Percentiles rank a stretch among this genome's conserved stretches.
Conservation (phyloP, 2,113 vertebrate species). For the Fregata magnificens region DNA sequence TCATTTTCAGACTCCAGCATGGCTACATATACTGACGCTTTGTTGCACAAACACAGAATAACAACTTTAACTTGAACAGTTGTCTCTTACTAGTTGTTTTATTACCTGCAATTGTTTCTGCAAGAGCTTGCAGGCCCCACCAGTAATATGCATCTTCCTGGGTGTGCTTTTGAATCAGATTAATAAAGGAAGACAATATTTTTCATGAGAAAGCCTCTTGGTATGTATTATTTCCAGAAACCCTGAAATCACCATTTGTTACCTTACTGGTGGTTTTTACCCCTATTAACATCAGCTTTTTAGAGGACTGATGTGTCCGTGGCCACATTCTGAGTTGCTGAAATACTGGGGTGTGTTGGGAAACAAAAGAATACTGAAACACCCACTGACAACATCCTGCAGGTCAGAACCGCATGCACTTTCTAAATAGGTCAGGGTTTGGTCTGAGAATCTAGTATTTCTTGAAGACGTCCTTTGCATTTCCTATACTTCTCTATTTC, state of each 20-base stretch:
- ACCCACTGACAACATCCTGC: background rate
- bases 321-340: background rate
- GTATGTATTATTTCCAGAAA: background rate
- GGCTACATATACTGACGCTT: background rate
- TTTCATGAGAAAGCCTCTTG: background rate
- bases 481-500: background rate
- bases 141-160: background rate
- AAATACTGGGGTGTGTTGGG: background rate
- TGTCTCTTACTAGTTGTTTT: background rate
- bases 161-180: background rate
- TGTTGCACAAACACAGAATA: background rate
- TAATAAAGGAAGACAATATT: background rate
- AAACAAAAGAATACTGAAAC: background rate
- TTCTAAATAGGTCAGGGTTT: background rate
- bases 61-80: background rate
- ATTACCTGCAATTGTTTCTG: background rate
- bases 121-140: background rate
- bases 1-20: background rate
- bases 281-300: background rate
- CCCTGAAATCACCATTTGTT: background rate
- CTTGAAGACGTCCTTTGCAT: background rate
- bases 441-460: background rate
- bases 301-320: background rate
- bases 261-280: background rate
- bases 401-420: background rate